Conservation (phyloP, 1,140 invertebrate genomes). For the Panonychus citri region DNA sequence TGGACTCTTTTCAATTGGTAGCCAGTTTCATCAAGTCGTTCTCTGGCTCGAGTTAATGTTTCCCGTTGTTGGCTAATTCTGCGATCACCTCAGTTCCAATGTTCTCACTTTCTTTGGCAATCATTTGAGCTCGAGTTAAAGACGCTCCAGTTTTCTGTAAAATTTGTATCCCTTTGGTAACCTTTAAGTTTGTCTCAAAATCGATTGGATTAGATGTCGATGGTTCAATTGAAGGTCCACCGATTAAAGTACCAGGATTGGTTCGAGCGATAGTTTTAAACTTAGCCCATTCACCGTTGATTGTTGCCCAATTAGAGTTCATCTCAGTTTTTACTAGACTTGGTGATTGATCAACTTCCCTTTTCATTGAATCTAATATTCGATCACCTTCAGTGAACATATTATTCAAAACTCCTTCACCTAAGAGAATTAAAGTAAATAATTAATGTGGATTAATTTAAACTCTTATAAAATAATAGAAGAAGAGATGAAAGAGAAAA, state of each 20-base stretch:
- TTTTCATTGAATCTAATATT: conserved; percentile 1
- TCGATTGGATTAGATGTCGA: background rate
- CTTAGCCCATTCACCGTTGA: conserved; percentile 4
- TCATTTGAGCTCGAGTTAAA: conserved; percentile 38
- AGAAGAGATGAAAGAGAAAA: no score
- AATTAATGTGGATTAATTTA: no score
- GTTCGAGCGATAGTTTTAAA: conserved; percentile 1
- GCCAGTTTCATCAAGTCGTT: conserved; percentile 34
- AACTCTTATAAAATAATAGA: no score
- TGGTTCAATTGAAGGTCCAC: background rate
- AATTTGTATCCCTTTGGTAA: conserved; percentile 30
- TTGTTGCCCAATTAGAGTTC: background rate
- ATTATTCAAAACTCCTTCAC: conserved; percentile 4
- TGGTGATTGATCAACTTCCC: conserved; percentile 3
- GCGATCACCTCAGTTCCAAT: conserved; percentile 46
- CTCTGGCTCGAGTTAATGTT: conserved; percentile 32
- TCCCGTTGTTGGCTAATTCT: conserved; percentile 38
- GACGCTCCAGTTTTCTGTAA: conserved; percentile 38
- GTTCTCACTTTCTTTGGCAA: conserved; percentile 49
- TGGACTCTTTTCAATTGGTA: conserved; percentile 31
- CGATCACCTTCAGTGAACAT: conserved; percentile 6
- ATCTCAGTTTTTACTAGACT: conserved; percentile 2
- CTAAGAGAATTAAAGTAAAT: no score
- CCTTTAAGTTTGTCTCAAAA: background rate
- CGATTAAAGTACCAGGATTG: background rate